Percentiles rank a stretch among this genome's conserved stretches.
phyloP scores from a whole-genome alignment of 2,113 vertebrate species.

The Suncus etruscus region DNA sequence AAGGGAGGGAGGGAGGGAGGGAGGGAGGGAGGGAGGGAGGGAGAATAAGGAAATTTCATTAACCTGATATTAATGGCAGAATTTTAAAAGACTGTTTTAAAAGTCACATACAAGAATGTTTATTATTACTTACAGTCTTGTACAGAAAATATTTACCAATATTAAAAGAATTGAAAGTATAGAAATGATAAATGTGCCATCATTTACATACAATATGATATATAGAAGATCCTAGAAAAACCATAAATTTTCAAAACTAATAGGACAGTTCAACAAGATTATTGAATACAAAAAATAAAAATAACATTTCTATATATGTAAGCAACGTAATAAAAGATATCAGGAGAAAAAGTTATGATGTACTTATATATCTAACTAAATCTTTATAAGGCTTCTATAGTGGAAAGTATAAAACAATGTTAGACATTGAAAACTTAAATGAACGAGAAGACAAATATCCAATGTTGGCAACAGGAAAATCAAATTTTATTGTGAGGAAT shows the following conservation, averaged over 20 bases:
- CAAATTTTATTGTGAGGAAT: conserved; percentile 38
- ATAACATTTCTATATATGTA: neutral
- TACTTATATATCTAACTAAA: conserved; percentile 40
- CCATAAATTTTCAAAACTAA: conserved; percentile 33
- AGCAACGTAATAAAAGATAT: conserved; percentile 12
- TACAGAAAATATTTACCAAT: conserved; percentile 37
- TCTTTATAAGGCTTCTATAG: neutral
- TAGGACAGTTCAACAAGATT: conserved; percentile 29
- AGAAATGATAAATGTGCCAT: conserved; percentile 11
- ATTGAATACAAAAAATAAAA: conserved; percentile 20
- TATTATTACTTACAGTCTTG: neutral
- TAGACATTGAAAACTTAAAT: neutral
- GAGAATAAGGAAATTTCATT: conserved; percentile 17
- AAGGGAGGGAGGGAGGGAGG: no score
- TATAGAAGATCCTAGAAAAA: neutral
- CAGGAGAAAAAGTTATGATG: conserved; percentile 43
- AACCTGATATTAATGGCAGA: conserved; percentile 35
- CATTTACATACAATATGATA: conserved; percentile 20
- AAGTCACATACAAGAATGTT: conserved; percentile 16
- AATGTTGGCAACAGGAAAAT: neutral
- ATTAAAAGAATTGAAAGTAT: conserved; percentile 22
- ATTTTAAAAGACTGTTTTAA: conserved; percentile 13
- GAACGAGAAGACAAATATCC: conserved; percentile 35
- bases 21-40: neutral
- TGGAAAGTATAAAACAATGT: conserved; percentile 52